Evolutionary conservation across 2,113 vertebrate species (phyloP), one percentile per base, ranked within the genome.

Genomic region (Trichomycterus rosablanca): DNA sequence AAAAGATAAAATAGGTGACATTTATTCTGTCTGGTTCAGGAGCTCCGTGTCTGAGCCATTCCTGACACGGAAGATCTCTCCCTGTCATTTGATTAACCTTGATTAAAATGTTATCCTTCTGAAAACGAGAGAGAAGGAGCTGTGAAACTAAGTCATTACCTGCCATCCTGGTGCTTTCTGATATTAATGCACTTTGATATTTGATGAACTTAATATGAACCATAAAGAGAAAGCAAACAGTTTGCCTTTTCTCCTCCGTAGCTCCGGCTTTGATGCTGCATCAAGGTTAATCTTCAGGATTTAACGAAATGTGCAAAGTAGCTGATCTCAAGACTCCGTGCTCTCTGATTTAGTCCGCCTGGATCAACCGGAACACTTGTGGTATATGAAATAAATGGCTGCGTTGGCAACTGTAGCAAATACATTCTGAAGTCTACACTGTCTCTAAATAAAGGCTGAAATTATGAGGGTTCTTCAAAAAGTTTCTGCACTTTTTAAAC

Each of bases 1-100:
- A 43, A 65, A 65, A 69, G 63, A 63, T 76, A 64, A 66, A 71
- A 66, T 60, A 56, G 72, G 56, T 78, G 74, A 78, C 76, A 78
- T 76, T 78, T 76, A 70, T 72, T 67, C 66, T 60, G 37, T 43
- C 42, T 23, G 30, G 35, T 34, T 49, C 40, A 54, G 55, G 62
- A 42, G 63, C 40, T 52, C 42, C 2, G 48, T 15, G 51, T 55
- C 55, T 34, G 57, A 70, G 64, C 56, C 40, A 20, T 66, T 66
- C 63, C 66, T 71, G 46, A 73, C 67, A 65, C 24, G 9, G n/a
- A n/a, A n/a, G n/a, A 60, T 58, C 37, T 49, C 67, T 75, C 43
- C 15, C 54, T 43, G 68, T 71, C 76, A 66, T 70, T 67, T 74
- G 63, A 74, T 70, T 66, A 74, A 65, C 67, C 66, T 72, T 67